These are phyloP conservation scores for Mergus octosetaceus DNA, from an alignment of 2,797 vertebrate species.

Conservation along the genomic window DNA sequence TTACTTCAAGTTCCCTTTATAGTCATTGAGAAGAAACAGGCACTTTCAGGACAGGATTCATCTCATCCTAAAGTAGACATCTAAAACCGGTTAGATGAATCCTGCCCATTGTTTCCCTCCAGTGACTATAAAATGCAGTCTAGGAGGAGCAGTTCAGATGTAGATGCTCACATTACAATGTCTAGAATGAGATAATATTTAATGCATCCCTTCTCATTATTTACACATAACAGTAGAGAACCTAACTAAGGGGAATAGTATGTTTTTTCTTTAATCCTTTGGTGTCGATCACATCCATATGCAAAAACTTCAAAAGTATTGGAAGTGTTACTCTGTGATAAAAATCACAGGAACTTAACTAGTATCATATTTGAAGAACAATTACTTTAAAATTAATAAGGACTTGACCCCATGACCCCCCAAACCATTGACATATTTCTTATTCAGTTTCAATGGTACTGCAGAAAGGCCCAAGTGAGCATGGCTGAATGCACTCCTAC, in stretches of 20 bases:
- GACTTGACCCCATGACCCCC: neutral
- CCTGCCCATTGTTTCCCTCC: neutral
- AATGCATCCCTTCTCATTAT: conserved; percentile 46
- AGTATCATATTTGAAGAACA: neutral
- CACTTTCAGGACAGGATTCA: conserved; percentile 30
- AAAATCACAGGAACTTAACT: neutral
- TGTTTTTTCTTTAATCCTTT: neutral
- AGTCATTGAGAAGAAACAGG: neutral
- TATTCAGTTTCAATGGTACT: neutral
- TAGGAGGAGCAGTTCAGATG: conserved; percentile 34
- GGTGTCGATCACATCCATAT: neutral
- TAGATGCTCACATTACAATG: neutral
- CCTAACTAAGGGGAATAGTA: neutral
- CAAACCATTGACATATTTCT: neutral
- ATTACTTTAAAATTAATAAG: neutral
- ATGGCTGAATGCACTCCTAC: neutral
- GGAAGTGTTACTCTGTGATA: neutral
- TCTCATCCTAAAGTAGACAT: conserved; percentile 18
- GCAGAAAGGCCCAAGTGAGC: neutral
- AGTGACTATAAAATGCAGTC: neutral
- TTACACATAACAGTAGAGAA: conserved; percentile 44
- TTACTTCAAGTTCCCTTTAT: neutral
- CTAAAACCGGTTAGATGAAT: neutral
- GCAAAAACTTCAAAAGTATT: neutral
- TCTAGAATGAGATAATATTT: conserved; percentile 18